A percentile compares a stretch with the other conserved stretches of the same genome.
Evolutionary conservation across 2,888 invertebrate genomes (phyloP).

Genomic region (Tanytarsus gracilentus): DNA sequence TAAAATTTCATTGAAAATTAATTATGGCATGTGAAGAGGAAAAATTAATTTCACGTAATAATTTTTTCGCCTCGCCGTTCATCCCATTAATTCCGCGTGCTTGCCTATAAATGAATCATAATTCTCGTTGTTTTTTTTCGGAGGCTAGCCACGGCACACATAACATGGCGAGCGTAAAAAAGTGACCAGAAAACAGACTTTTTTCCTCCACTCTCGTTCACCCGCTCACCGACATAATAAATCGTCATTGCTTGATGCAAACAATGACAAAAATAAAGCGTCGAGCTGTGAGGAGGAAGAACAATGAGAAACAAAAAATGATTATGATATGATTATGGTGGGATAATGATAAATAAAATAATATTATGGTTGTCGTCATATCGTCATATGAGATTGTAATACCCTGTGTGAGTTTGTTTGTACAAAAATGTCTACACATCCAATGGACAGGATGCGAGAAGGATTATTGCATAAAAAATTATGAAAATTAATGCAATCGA

Average conservation of each 20-base stretch:
- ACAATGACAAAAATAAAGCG: no score
- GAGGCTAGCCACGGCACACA: not conserved
- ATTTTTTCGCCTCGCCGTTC: constrained; percentile 12
- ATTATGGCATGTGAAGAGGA: constrained; percentile 11
- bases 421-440: no score
- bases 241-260: constrained; percentile 14
- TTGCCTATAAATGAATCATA: constrained; percentile 12
- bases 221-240: constrained; percentile 11
- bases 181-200: not conserved
- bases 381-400: not conserved
- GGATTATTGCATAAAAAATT: constrained; percentile 16
- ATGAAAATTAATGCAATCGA: constrained; percentile 22
- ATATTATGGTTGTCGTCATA: not conserved
- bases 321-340: constrained; percentile 16
- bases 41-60: not conserved
- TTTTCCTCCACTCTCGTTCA: no score
- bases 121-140: not conserved
- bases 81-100: constrained; percentile 17
- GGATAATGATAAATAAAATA: constrained; percentile 18
- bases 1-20: constrained; percentile 28
- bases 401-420: no score
- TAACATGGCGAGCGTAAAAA: not conserved
- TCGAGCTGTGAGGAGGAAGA: no score
- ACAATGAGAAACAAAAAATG: constrained; percentile 5
- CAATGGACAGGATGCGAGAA: no score